Evolutionary conservation across 2,888 invertebrate species (phyloP).

Genomic region (Crepidodera aurea): DNA sequence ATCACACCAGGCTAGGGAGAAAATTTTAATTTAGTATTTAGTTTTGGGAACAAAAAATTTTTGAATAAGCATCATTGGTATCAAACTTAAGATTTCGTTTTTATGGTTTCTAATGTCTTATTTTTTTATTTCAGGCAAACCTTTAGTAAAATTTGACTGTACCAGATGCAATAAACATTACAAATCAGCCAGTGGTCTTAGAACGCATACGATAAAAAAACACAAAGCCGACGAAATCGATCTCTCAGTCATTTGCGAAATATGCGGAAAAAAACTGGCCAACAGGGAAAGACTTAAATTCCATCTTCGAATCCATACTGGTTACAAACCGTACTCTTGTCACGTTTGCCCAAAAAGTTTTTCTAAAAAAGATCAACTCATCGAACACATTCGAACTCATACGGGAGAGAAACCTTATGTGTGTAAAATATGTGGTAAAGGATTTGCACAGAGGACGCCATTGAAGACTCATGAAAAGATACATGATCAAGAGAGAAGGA

Average conservation of each 20-base stretch:
- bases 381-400: slow-evolving; percentile 49
- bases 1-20: too few species aligned
- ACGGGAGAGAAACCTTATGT: slow-evolving; percentile 30
- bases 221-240: slow-evolving; percentile 54
- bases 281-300: slow-evolving; percentile 48
- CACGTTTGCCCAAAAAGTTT: slow-evolving; percentile 64
- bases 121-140: slow-evolving; percentile 35
- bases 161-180: slow-evolving; percentile 61
- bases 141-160: slow-evolving; percentile 58
- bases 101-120: too few species aligned
- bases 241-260: slow-evolving; percentile 57
- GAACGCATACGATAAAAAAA: slow-evolving; percentile 56
- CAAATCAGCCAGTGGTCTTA: slow-evolving; percentile 53
- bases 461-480: slow-evolving; percentile 38
- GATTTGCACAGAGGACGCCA: slow-evolving; percentile 65
- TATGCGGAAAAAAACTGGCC: slow-evolving; percentile 47
- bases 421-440: slow-evolving; percentile 44
- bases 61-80: too few species aligned
- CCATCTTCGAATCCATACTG: slow-evolving; percentile 64
- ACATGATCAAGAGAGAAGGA: slow-evolving; percentile 25
- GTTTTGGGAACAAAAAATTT: too few species aligned
- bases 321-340: slow-evolving; percentile 63
- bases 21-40: too few species aligned
- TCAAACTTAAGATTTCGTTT: too few species aligned
- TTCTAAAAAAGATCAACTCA: slow-evolving; percentile 59